These are phyloP conservation scores for Manacus vitellinus DNA, from an alignment of 2,113 vertebrate species.

Conservation along the genomic window DNA sequence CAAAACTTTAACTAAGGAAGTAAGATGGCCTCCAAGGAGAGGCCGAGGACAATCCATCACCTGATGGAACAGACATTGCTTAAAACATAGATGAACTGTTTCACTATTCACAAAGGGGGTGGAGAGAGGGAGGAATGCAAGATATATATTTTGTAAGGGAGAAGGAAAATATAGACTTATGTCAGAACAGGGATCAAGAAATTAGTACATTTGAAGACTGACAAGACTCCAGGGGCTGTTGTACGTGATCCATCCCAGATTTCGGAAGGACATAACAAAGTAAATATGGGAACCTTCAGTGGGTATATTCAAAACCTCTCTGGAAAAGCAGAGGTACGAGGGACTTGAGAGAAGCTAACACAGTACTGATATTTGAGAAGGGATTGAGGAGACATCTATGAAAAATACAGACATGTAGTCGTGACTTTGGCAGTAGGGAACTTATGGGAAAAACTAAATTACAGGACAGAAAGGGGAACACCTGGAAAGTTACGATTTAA, in stretches of 20 bases:
- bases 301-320: not conserved
- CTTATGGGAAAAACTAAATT: slow-evolving; percentile 39
- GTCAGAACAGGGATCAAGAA: slow-evolving; percentile 23
- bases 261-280: slow-evolving; percentile 31
- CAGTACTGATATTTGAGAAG: slow-evolving; percentile 31
- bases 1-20: not conserved
- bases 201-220: slow-evolving; percentile 38
- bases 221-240: not conserved
- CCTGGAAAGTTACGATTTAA: slow-evolving; percentile 67
- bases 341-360: not conserved
- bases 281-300: slow-evolving; percentile 21
- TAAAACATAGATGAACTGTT: slow-evolving; percentile 16
- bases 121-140: not conserved
- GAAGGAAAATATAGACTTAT: slow-evolving; percentile 42
- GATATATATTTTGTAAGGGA: slow-evolving; percentile 37
- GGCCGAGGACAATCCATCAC: slow-evolving; percentile 21
- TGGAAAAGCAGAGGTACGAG: not conserved
- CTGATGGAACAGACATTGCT: not conserved
- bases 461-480: slow-evolving; percentile 44
- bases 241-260: slow-evolving; percentile 20
- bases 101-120: slow-evolving; percentile 17
- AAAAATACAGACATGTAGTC: slow-evolving; percentile 35
- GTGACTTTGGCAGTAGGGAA: not conserved
- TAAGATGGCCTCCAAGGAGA: not conserved
- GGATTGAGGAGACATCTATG: slow-evolving; percentile 13